These are phyloP conservation scores for Caloenas nicobarica DNA, from an alignment of 2,113 vertebrate genomes.

Conservation along the genomic window DNA sequence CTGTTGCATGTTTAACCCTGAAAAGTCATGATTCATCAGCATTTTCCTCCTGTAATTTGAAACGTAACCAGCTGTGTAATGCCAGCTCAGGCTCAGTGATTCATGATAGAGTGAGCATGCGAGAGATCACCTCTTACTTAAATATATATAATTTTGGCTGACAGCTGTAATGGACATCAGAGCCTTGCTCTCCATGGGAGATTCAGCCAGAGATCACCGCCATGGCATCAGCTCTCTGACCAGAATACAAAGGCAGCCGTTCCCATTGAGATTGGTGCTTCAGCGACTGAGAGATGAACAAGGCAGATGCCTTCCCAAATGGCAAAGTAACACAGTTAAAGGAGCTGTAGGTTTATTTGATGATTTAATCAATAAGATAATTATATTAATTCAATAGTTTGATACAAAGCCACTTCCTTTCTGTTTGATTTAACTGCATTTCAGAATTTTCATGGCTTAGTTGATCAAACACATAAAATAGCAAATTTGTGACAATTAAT, in stretches of 20 bases:
- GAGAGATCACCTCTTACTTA: not conserved
- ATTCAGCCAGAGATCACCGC: not conserved
- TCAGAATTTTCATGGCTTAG: conserved; percentile 37
- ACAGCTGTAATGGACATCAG: conserved; percentile 14
- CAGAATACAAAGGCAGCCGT: not conserved
- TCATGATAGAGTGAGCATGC: not conserved
- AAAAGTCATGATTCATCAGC: not conserved
- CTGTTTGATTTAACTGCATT: conserved; percentile 54
- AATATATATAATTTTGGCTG: conserved; percentile 8
- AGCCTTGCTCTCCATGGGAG: not conserved
- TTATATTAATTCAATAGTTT: conserved; percentile 57
- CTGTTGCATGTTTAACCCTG: not conserved
- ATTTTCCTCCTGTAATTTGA: not conserved
- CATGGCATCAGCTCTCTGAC: not conserved
- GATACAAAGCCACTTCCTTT: conserved; percentile 51
- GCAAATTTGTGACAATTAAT: conserved; percentile 35
- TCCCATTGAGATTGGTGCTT: not conserved
- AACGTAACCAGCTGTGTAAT: not conserved
- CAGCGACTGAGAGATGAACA: not conserved
- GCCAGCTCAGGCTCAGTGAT: not conserved
- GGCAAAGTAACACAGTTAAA: conserved; percentile 12
- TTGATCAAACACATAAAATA: conserved; percentile 35
- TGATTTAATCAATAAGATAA: conserved; percentile 64
- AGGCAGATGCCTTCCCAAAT: not conserved
- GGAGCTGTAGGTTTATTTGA: conserved; percentile 33